Evolutionary conservation across 2,797 vertebrate species (phyloP).

Genomic region (Fundulus diaphanus): DNA sequence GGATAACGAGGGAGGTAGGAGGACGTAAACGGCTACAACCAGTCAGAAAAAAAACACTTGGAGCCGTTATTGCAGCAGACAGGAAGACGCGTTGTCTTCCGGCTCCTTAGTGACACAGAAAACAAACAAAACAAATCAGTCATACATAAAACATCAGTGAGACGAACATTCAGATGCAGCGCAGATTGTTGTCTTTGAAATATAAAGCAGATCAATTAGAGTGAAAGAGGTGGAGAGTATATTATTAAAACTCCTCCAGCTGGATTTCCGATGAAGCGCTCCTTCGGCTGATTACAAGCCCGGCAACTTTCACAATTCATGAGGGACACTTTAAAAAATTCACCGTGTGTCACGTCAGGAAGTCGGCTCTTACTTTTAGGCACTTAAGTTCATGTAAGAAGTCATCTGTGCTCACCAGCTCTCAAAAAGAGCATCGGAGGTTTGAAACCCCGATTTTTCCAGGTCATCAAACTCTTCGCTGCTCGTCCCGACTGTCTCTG

Average conservation of each 20-base stretch:
- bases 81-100: constrained; percentile 59
- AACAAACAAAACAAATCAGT: constrained; percentile 75
- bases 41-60: constrained; percentile 13
- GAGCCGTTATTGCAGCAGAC: constrained; percentile 31
- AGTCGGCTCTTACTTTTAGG: constrained; percentile 43
- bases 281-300: constrained; percentile 10
- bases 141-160: constrained; percentile 69
- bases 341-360: constrained; percentile 13
- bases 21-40: constrained; percentile 50
- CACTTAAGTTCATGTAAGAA: constrained; percentile 33
- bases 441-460: constrained; percentile 24
- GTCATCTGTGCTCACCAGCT: constrained; percentile 42
- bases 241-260: constrained; percentile 17
- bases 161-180: constrained; percentile 60
- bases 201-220: constrained; percentile 58
- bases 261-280: constrained; percentile 18
- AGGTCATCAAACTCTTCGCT: constrained; percentile 39
- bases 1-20: constrained; percentile 98
- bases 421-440: constrained; percentile 21
- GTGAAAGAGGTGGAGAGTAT: constrained; percentile 23
- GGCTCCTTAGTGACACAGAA: constrained; percentile 61
- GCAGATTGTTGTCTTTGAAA: constrained; percentile 63
- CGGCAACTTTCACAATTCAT: constrained; percentile 34
- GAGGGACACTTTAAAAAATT: constrained; percentile 31
- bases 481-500: constrained; percentile 33